Evolutionary conservation across 2,888 invertebrate genomes (phyloP).

Genomic region (Troilus luridus): DNA sequence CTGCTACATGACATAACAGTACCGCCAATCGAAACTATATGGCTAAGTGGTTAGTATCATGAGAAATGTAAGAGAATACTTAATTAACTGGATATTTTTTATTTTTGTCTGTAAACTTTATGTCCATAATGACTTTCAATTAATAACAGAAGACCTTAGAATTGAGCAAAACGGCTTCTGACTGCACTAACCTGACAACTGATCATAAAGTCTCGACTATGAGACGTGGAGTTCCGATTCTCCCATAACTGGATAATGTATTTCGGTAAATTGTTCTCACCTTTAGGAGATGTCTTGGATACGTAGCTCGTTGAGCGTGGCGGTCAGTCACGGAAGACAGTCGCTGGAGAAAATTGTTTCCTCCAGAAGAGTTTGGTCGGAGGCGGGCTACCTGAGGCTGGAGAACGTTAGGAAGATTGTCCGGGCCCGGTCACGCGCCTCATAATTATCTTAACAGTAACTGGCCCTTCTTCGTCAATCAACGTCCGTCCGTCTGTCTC

Average conservation of each 20-base stretch:
- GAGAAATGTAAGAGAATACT: too few species aligned
- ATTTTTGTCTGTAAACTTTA: too few species aligned
- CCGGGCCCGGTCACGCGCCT: slow-evolving; percentile 48
- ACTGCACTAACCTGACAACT: background rate
- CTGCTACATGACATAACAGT: too few species aligned
- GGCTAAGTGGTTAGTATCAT: too few species aligned
- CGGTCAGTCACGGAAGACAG: slow-evolving; percentile 47
- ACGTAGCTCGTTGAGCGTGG: slow-evolving; percentile 5
- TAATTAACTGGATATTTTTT: too few species aligned
- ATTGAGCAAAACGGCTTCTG: too few species aligned
- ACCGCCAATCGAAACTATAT: too few species aligned
- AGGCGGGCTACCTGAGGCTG: background rate
- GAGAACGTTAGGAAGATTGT: slow-evolving; percentile 49
- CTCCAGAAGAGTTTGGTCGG: slow-evolving; percentile 7
- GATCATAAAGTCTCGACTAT: background rate
- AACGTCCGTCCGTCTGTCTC: slow-evolving; percentile 28
- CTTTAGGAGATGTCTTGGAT: background rate
- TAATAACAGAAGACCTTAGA: too few species aligned
- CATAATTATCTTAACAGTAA: slow-evolving; percentile 57
- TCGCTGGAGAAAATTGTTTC: slow-evolving; percentile 49
- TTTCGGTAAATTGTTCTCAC: slow-evolving; percentile 37
- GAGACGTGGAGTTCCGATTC: background rate
- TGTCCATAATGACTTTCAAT: too few species aligned
- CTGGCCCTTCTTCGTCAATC: slow-evolving; percentile 40
- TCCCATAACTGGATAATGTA: background rate